A percentile compares a stretch with the other conserved stretches of the same genome.
phyloP scores from a whole-genome alignment of 2,113 vertebrate species.

The Nestor notabilis region DNA sequence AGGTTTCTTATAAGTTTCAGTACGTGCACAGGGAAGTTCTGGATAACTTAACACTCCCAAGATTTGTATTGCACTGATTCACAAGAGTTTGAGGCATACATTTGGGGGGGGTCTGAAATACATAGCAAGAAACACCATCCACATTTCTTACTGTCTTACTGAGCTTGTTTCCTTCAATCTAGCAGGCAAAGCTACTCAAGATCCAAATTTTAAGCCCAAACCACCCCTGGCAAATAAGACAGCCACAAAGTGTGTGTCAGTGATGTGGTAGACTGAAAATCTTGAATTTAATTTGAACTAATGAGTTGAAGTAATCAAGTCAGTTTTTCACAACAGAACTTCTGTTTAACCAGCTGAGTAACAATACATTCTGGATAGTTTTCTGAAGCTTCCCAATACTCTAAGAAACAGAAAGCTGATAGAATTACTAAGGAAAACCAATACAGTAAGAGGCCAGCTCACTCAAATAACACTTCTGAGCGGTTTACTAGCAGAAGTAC shows the following conservation, averaged over 20 bases:
- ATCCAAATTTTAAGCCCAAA: background rate
- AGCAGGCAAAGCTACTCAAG: background rate
- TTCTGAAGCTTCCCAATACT: background rate
- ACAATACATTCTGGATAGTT: background rate
- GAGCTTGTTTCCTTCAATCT: background rate
- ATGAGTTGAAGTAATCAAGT: background rate
- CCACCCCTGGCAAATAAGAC: background rate
- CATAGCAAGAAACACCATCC: background rate
- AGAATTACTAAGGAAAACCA: background rate
- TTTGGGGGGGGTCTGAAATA: background rate
- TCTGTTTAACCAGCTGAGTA: background rate
- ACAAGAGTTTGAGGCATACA: background rate
- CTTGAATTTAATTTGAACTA: background rate
- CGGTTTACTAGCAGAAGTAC: background rate
- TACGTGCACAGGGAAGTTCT: background rate
- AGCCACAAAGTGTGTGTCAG: background rate
- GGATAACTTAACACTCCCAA: background rate
- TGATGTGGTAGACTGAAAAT: background rate
- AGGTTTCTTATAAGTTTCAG: background rate
- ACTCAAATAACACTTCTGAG: background rate
- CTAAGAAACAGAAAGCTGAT: background rate
- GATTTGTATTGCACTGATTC: background rate
- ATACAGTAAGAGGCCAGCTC: background rate
- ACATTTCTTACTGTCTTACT: background rate
- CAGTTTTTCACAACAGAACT: background rate